Percentiles rank a stretch among this genome's conserved stretches.
Conservation (phyloP, 2,797 vertebrate genomes). For the Mormyrus hasselquistii region DNA sequence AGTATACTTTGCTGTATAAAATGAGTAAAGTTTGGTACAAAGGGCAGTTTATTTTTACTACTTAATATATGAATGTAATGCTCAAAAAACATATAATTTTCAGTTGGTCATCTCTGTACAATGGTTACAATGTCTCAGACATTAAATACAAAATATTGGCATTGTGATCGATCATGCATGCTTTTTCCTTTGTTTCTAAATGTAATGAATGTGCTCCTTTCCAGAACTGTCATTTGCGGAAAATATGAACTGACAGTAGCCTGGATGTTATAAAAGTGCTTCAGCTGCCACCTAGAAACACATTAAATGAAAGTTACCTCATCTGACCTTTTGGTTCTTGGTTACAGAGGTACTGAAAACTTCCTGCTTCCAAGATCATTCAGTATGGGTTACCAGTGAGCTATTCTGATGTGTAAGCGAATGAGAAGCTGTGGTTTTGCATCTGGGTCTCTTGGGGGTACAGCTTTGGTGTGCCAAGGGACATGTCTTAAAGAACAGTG, state of each 20-base stretch:
- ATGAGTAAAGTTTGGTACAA: background rate
- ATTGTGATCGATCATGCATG: background rate
- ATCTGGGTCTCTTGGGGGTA: background rate
- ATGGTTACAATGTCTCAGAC: background rate
- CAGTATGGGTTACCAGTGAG: background rate
- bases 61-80: background rate
- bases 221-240: background rate
- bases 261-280: background rate
- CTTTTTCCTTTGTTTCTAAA: background rate
- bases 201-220: background rate
- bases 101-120: background rate
- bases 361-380: background rate
- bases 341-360: background rate
- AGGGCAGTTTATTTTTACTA: background rate
- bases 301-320: background rate
- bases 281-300: background rate
- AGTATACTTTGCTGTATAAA: background rate
- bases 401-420: background rate
- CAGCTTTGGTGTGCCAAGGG: background rate
- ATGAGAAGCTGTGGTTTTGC: background rate
- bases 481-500: background rate
- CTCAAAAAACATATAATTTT: background rate
- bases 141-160: background rate
- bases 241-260: background rate
- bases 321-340: background rate